Base-by-base conservation (phyloP, 2,113 vertebrate genomes). In the Notarius lentiginosus region DNA sequence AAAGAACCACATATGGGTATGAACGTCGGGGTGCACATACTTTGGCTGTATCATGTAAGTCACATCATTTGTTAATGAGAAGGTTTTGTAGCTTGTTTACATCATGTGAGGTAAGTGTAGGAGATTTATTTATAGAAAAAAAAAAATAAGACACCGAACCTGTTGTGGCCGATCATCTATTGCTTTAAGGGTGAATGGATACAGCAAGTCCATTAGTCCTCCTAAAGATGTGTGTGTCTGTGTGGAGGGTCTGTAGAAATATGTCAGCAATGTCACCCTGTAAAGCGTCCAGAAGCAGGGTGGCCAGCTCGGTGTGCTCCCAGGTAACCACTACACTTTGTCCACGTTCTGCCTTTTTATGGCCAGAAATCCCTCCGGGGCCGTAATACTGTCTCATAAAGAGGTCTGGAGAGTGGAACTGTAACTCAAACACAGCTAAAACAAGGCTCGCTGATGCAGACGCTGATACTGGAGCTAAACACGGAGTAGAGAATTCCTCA, bases 271-370 rank as follows among this genome's bases (percentile, higher is more conserved):
- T 89, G 88, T 49, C 76, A 55, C 66, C 2, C 56, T 20, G 70
- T 81, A 81, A 75, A 51, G 49, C 14, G 61, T 17, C 47, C 24
- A 30, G 66, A 72, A 79, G 30, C 47, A 83, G 65, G 47, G 70
- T 58, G 58, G 27, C 20, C 41, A 8, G 53, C 60, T 56, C 83
- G 41, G 72, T 83, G 75, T 47, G 20, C 60, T 47, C 77, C 47
- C 81, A 84, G 88, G 56, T 89, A 49, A 83, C 73, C 22, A 9
- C 10, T 47, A 12, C 81, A 86, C 84, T 89, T 86, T 89, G 85
- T 86, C 55, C 41, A 58, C 3, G n/a, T 61, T 81, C 65, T 86
- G 84, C 58, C 53, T 63, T 86, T 84, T 87, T 87, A 89, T 84
- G 65, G 65, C 47, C 18, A 81, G 70, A 51, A 58, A 0, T 6